Conservation (phyloP, 2,797 vertebrate species). For the Tokudaia muenninki region DNA sequence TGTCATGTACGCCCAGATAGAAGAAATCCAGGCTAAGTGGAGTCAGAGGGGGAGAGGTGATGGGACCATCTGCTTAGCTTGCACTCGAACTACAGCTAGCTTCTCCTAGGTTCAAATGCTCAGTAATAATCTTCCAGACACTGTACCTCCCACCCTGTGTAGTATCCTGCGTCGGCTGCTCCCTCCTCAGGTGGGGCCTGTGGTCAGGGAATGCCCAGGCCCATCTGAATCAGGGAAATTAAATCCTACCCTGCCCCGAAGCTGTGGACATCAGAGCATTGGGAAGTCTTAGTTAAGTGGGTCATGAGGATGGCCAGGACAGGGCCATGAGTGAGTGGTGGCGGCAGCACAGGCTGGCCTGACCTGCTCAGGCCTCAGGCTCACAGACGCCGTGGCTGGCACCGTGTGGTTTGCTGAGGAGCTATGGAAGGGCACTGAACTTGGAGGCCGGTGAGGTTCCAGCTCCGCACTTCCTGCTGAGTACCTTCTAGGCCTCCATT, state of each 20-base stretch:
- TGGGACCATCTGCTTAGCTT: rapidly evolving
- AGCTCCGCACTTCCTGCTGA: neutral
- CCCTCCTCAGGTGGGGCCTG: rapidly evolving
- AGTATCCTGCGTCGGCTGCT: rapidly evolving
- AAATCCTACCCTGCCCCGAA: neutral
- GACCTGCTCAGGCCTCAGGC: neutral
- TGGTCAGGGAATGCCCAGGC: neutral
- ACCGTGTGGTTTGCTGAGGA: too few relatives aligned
- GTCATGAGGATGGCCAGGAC: neutral
- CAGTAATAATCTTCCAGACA: rapidly evolving
- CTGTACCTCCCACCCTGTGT: rapidly evolving
- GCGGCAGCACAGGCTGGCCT: neutral
- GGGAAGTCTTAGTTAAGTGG: constrained; percentile 21
- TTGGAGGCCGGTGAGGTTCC: neutral
- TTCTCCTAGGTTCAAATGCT: neutral
- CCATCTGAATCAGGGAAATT: neutral
- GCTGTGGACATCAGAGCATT: neutral
- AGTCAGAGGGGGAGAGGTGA: neutral
- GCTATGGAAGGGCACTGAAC: neutral
- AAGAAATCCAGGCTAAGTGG: neutral
- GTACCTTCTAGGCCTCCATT: neutral
- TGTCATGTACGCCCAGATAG: neutral
- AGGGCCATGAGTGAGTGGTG: neutral
- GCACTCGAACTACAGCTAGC: neutral
- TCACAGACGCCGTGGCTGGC: neutral